These are phyloP conservation scores for Pogonophryne albipinna DNA, from an alignment of 2,797 vertebrate species.

Conservation along the genomic window DNA sequence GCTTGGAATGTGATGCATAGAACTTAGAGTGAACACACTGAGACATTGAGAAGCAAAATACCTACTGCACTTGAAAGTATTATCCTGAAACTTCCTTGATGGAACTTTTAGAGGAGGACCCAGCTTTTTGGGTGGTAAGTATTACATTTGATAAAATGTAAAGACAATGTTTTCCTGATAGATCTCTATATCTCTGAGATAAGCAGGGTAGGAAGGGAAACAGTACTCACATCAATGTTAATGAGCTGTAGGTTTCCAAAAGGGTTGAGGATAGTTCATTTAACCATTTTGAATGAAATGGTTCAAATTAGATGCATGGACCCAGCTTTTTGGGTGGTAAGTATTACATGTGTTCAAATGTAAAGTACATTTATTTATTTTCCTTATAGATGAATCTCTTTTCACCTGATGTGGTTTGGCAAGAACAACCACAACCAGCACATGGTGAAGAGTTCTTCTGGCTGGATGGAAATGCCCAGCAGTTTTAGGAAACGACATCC, in stretches of 20 bases:
- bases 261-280: not conserved
- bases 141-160: not conserved
- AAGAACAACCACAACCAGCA: not conserved
- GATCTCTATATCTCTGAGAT: not conserved
- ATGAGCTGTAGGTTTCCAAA: not conserved
- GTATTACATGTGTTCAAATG: no score
- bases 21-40: not conserved
- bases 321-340: no score
- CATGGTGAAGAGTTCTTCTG: not conserved
- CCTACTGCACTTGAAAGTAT: not conserved
- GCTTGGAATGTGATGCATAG: no score
- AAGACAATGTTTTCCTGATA: not conserved
- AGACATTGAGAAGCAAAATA: not conserved
- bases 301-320: no score
- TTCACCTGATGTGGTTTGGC: not conserved
- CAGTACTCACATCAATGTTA: not conserved
- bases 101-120: not conserved
- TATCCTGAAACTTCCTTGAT: not conserved
- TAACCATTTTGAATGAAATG: no score
- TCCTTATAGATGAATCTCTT: not conserved
- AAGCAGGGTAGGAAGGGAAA: not conserved
- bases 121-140: constrained; percentile 1
- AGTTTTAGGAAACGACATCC: no score
- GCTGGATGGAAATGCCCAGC: not conserved
- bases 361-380: not conserved